These are phyloP conservation scores for Parnassius smintheus DNA, from an alignment of 2,888 invertebrate genomes.

Conservation along the genomic window DNA sequence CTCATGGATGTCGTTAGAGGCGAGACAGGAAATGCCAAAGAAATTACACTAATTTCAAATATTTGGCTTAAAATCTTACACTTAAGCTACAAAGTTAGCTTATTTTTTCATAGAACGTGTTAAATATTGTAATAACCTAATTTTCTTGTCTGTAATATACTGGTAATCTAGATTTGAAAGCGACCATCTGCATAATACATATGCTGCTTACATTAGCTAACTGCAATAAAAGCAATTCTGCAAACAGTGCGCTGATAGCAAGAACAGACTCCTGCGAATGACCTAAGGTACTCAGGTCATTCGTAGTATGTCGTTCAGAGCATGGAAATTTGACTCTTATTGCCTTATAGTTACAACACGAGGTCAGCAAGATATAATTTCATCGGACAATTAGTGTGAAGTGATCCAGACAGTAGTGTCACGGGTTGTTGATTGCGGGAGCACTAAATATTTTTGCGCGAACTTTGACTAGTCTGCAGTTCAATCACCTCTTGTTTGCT, in stretches of 20 bases:
- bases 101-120: neutral
- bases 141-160: constrained; percentile 38
- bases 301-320: constrained; percentile 2
- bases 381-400: constrained; percentile 54
- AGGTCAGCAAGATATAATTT: constrained; percentile 40
- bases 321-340: constrained; percentile 32
- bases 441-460: constrained; percentile 19
- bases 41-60: no score
- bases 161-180: constrained; percentile 56
- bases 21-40: no score
- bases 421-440: constrained; percentile 47
- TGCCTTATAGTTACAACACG: constrained; percentile 28
- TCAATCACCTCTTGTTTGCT: constrained; percentile 10
- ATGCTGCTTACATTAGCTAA: constrained; percentile 52
- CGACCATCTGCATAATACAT: constrained; percentile 30
- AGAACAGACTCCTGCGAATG: constrained; percentile 67
- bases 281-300: constrained; percentile 39
- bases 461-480: constrained; percentile 16
- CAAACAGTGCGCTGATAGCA: constrained; percentile 56
- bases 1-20: no score
- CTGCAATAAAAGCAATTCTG: constrained; percentile 42
- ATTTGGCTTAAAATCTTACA: no score
- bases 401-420: constrained; percentile 53
- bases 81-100: neutral
- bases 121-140: constrained; percentile 45